Conservation (phyloP, 1,140 invertebrate genomes). For the Harlomillsia oculata region DNA sequence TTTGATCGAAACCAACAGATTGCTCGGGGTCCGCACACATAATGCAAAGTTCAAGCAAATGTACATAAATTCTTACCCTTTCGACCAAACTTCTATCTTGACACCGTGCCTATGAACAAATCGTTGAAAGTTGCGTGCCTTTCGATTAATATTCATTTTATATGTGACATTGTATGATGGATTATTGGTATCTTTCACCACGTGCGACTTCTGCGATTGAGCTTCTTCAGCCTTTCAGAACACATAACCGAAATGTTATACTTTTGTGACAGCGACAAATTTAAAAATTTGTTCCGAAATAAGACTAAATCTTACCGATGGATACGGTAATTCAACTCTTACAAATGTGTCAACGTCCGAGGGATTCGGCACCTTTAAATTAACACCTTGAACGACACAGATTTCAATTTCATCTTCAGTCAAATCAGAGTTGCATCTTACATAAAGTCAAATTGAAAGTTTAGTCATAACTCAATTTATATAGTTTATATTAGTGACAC, state of each 20-base stretch:
- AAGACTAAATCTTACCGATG: conserved; percentile 51
- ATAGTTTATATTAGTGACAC: not conserved
- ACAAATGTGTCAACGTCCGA: conserved; percentile 90
- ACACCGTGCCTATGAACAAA: conserved; percentile 77
- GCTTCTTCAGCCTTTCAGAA: conserved; percentile 57
- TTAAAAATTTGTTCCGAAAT: not conserved
- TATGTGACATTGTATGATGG: conserved; percentile 77
- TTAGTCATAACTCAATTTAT: not conserved
- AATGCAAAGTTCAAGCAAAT: no score
- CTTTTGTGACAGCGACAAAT: no score
- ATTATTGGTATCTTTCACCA: conserved; percentile 74
- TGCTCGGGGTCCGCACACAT: no score
- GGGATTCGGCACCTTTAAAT: conserved; percentile 70
- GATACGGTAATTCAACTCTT: conserved; percentile 85
- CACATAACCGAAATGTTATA: no score
- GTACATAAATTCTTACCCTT: conserved; percentile 61
- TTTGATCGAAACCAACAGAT: not conserved
- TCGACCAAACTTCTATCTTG: conserved; percentile 83
- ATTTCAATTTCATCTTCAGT: conserved; percentile 84
- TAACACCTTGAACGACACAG: conserved; percentile 73
- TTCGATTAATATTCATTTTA: conserved; percentile 67
- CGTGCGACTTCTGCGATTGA: conserved; percentile 61
- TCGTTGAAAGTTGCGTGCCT: conserved; percentile 64
- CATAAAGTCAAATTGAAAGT: not conserved
- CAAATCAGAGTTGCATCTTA: conserved; percentile 76